phyloP scores from a whole-genome alignment of 2,113 vertebrate species.

The Alexandromys fortis region DNA sequence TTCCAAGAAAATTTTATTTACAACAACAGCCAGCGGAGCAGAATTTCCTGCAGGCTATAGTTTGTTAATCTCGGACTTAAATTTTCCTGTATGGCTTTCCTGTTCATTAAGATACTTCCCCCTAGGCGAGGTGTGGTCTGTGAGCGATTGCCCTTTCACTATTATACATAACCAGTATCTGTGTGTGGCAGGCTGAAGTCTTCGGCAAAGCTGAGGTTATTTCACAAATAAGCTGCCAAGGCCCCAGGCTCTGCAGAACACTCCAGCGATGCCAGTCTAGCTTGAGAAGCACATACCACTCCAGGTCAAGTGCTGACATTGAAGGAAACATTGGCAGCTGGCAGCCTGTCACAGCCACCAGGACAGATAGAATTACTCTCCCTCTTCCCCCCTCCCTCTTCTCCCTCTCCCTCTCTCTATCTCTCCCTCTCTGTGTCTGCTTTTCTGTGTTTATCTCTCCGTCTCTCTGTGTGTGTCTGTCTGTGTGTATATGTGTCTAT shows the following conservation, averaged over 20 bases:
- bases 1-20: constrained; percentile 13
- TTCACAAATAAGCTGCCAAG: background rate
- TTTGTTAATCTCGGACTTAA: background rate
- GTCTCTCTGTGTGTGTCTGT: background rate
- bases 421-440: background rate
- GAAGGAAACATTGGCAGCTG: constrained; percentile 54
- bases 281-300: constrained; percentile 18
- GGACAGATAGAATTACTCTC: constrained; percentile 58
- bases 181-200: background rate
- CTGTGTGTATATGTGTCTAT: background rate
- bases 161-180: background rate
- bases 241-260: constrained; percentile 28
- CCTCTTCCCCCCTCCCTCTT: too few relatives aligned
- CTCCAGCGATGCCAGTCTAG: constrained; percentile 45
- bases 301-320: constrained; percentile 46
- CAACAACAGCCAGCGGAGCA: background rate
- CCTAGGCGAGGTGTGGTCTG: background rate
- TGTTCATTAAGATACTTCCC: background rate
- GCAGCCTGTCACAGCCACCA: constrained; percentile 32
- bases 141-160: background rate
- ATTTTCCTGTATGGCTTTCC: constrained; percentile 27
- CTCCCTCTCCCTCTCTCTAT: background rate
- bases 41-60: background rate
- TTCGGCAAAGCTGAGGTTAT: constrained; percentile 5
- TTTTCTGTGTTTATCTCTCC: background rate